Evolutionary conservation across 2,113 vertebrate genomes (phyloP).

Genomic region (Aspidoscelis tigris): DNA sequence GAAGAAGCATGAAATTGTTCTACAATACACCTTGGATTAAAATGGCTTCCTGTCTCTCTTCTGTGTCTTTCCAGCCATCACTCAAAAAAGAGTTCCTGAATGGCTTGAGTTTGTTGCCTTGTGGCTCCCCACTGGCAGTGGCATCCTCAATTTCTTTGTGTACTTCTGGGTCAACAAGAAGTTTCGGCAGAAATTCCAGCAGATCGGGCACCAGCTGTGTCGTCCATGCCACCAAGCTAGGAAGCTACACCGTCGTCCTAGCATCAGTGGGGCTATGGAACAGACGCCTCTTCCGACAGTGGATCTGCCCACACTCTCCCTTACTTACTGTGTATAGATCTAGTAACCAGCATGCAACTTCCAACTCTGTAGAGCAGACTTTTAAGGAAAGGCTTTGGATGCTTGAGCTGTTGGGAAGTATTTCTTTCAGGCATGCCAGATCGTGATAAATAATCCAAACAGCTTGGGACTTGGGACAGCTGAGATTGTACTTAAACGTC

Average conservation of each 20-base stretch:
- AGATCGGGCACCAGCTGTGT: conserved; percentile 66
- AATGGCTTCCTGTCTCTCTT: background rate
- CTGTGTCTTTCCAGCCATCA: conserved; percentile 71
- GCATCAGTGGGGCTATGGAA: conserved; percentile 54
- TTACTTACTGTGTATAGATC: background rate
- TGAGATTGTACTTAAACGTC: no score
- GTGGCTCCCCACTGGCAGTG: conserved; percentile 85
- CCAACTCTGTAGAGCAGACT: background rate
- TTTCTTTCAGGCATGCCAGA: background rate
- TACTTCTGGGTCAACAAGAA: conserved; percentile 87
- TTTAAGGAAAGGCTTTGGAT: no score
- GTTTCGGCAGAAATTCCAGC: conserved; percentile 81
- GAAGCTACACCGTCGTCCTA: conserved; percentile 33
- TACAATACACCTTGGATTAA: background rate
- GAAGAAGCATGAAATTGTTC: background rate
- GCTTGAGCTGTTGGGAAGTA: no score
- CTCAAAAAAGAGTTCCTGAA: conserved; percentile 74
- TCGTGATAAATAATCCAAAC: rapidly evolving
- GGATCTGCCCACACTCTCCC: conserved; percentile 75
- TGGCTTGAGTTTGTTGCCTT: conserved; percentile 86
- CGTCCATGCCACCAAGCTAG: conserved; percentile 58
- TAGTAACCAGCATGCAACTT: background rate
- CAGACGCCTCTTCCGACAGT: conserved; percentile 67
- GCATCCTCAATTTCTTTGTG: conserved; percentile 89
- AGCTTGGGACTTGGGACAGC: no score